Percentiles rank a stretch among this genome's conserved stretches.
phyloP scores from a whole-genome alignment of 92 coral and sea anemone species.

The Anthopleura xanthogrammica region DNA sequence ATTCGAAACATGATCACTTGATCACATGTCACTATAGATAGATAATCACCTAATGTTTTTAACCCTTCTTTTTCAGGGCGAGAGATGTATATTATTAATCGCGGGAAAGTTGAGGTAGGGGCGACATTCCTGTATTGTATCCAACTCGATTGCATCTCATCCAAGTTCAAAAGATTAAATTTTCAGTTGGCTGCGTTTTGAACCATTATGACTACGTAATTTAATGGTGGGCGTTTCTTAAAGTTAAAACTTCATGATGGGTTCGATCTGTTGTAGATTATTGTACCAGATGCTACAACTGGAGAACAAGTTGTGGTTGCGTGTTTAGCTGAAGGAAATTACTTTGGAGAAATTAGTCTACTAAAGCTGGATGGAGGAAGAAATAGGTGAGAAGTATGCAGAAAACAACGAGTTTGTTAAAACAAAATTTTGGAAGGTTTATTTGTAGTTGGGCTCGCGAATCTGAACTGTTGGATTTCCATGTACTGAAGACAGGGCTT shows the following conservation, averaged over 20 bases:
- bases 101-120: conserved; percentile 95
- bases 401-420: too few species aligned
- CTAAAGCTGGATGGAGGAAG: conserved; percentile 83
- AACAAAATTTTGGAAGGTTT: too few species aligned
- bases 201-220: too few species aligned
- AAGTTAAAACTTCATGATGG: not conserved
- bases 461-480: too few species aligned
- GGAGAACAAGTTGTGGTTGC: conserved; percentile 94
- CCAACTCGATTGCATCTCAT: not conserved
- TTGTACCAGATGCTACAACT: conserved; percentile 72
- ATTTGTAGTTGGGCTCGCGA: too few species aligned
- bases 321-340: conserved; percentile 91
- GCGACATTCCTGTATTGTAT: not conserved
- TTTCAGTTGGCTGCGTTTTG: too few species aligned
- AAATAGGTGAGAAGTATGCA: conserved; percentile 62
- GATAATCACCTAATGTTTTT: too few species aligned
- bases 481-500: too few species aligned
- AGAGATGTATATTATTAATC: conserved; percentile 95
- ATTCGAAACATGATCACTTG: too few species aligned
- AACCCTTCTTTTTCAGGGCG: conserved; percentile 51
- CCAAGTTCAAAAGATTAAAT: too few species aligned
- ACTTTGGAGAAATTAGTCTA: conserved; percentile 95
- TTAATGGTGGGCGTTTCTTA: too few species aligned
- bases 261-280: conserved; percentile 44
- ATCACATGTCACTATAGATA: too few species aligned